A percentile compares a stretch with the other conserved stretches of the same genome.
These are phyloP conservation scores for Hemiscyllium ocellatum DNA, from an alignment of 2,113 vertebrate genomes.

Conservation along the genomic window DNA sequence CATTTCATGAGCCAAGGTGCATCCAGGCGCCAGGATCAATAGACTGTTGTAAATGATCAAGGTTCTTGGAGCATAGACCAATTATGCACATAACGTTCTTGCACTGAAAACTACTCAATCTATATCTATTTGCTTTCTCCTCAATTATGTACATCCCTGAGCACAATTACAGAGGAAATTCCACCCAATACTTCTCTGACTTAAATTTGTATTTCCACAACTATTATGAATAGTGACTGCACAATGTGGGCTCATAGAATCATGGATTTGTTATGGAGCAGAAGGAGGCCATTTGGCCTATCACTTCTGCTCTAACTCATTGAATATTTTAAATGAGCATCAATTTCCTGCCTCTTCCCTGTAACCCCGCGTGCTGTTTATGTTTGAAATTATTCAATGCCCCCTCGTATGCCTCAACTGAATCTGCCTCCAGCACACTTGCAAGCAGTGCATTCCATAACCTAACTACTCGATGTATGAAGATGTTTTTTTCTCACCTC, in stretches of 20 bases:
- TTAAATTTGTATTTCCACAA: neutral
- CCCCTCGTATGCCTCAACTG: no score
- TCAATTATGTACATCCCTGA: neutral
- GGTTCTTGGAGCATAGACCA: neutral
- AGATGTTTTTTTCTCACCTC: no score
- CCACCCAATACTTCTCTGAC: neutral
- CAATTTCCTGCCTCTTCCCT: no score
- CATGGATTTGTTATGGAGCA: no score
- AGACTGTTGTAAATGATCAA: neutral
- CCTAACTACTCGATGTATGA: no score
- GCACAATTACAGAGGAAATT: neutral
- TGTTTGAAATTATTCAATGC: no score
- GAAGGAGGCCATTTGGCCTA: no score
- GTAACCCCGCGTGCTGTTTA: no score
- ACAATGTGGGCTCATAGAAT: neutral
- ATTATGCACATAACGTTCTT: neutral
- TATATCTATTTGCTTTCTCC: neutral
- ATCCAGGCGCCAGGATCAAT: neutral
- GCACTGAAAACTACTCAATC: neutral
- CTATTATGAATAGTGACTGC: neutral
- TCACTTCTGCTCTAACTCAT: no score
- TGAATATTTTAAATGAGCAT: no score
- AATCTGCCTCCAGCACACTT: no score
- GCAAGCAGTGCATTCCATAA: no score
- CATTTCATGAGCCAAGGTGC: neutral